These are phyloP conservation scores for Artemia sp. DNA, from an alignment of 2,888 invertebrate genomes.

Conservation along the genomic window DNA sequence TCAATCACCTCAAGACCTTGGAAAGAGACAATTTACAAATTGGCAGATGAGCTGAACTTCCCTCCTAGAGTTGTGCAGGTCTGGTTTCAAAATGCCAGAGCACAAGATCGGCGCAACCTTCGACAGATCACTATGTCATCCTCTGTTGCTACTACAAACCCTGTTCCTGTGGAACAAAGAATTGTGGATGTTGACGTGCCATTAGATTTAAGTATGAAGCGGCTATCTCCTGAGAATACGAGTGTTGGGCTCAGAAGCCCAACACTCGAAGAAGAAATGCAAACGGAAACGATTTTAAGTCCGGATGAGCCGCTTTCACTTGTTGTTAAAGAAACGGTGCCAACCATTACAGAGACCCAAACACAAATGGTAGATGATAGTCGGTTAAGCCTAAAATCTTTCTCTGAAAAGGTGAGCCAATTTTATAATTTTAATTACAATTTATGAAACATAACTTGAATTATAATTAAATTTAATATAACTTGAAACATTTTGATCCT, in stretches of 20 bases:
- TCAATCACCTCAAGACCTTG: slow-evolving; percentile 78
- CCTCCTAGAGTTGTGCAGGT: slow-evolving; percentile 44
- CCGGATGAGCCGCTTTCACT: slow-evolving; percentile 41
- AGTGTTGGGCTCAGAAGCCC: neutral
- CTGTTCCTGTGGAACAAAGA: slow-evolving; percentile 17
- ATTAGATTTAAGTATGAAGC: slow-evolving; percentile 73
- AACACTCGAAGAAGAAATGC: neutral
- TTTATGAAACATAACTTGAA: too few relatives aligned
- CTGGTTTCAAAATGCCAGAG: slow-evolving; percentile 91
- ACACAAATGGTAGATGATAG: too few relatives aligned
- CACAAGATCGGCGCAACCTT: slow-evolving; percentile 60
- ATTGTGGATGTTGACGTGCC: slow-evolving; percentile 48
- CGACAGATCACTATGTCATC: slow-evolving; percentile 37
- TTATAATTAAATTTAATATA: too few relatives aligned
- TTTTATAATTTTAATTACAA: too few relatives aligned
- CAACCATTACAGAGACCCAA: too few relatives aligned
- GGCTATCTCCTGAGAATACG: slow-evolving; percentile 31
- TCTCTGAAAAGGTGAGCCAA: too few relatives aligned
- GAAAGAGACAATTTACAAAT: slow-evolving; percentile 74
- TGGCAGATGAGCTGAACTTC: slow-evolving; percentile 53
- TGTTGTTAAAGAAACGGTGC: slow-evolving; percentile 14
- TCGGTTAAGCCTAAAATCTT: too few relatives aligned
- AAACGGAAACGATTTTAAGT: slow-evolving; percentile 26
- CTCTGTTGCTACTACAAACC: slow-evolving; percentile 29
- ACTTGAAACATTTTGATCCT: too few relatives aligned